phyloP scores from a whole-genome alignment of 2,113 vertebrate species.

The Anhinga rufa region DNA sequence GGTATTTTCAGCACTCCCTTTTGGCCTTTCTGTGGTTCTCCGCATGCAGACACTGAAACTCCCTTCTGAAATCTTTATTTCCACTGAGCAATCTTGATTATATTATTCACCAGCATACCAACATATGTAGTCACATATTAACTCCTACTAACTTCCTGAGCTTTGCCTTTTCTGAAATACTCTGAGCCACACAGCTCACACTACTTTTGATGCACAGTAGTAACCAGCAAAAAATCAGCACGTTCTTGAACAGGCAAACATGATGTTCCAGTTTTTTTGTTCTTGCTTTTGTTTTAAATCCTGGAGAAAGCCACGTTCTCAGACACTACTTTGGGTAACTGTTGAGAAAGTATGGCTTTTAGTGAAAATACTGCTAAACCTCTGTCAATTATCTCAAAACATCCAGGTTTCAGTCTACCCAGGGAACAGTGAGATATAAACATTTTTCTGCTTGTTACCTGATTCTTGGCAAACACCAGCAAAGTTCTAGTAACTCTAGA shows the following conservation, averaged over 20 bases:
- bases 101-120: slow-evolving; percentile 53
- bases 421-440: not conserved
- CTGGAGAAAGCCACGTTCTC: not conserved
- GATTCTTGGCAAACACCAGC: not conserved
- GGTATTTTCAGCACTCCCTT: not conserved
- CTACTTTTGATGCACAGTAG: not conserved
- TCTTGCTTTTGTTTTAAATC: not conserved
- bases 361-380: not conserved
- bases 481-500: not conserved
- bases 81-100: not conserved
- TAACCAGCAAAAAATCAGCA: not conserved
- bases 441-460: not conserved
- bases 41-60: not conserved
- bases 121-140: not conserved
- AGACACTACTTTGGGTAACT: not conserved
- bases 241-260: not conserved
- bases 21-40: slow-evolving; percentile 44
- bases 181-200: not conserved
- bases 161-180: not conserved
- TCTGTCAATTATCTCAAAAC: not conserved
- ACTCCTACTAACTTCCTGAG: not conserved
- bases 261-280: not conserved
- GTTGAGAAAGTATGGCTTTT: not conserved
- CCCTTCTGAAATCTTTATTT: slow-evolving; percentile 41
- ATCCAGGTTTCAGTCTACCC: not conserved